These are phyloP conservation scores for Baccha elongata DNA, from an alignment of 2,888 invertebrate genomes.

Conservation along the genomic window DNA sequence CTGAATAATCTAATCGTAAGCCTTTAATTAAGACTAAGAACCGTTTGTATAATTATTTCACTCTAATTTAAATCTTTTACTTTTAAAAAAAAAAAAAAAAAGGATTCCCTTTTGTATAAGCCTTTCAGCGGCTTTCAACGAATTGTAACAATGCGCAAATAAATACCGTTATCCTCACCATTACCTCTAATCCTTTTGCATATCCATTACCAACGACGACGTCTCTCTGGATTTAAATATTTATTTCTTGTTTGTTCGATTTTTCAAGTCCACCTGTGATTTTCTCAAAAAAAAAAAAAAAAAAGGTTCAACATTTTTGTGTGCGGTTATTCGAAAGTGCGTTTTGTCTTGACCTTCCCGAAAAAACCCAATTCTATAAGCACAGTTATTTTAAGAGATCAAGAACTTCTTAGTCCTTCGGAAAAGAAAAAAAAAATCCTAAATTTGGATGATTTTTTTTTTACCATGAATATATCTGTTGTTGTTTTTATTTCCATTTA, in stretches of 20 bases:
- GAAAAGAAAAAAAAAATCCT: not conserved
- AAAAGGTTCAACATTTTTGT: conserved; percentile 23
- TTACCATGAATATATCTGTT: conserved; percentile 42
- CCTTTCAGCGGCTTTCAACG: conserved; percentile 11
- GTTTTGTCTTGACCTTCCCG: conserved; percentile 39
- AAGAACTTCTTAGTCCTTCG: conserved; percentile 6
- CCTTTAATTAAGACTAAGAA: conserved; percentile 55
- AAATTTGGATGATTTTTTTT: conserved; percentile 49
- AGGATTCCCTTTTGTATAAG: not conserved
- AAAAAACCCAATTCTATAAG: no score
- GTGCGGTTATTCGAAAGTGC: conserved; percentile 44
- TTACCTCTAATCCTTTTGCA: conserved; percentile 62
- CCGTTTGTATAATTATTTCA: conserved; percentile 53
- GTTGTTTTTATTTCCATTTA: conserved; percentile 11
- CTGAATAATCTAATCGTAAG: conserved; percentile 26
- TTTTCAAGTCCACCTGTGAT: conserved; percentile 27
- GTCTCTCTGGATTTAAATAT: conserved; percentile 53
- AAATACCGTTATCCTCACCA: conserved; percentile 43
- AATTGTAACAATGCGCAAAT: conserved; percentile 33
- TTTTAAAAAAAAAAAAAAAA: not conserved
- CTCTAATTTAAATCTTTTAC: conserved; percentile 53
- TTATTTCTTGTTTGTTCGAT: conserved; percentile 34
- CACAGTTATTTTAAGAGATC: conserved; percentile 30
- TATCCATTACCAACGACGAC: conserved; percentile 60
- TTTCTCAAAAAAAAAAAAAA: not conserved